Evolutionary conservation across 2,888 invertebrate genomes (phyloP).

Genomic region (Sceliomorpha sp.): DNA sequence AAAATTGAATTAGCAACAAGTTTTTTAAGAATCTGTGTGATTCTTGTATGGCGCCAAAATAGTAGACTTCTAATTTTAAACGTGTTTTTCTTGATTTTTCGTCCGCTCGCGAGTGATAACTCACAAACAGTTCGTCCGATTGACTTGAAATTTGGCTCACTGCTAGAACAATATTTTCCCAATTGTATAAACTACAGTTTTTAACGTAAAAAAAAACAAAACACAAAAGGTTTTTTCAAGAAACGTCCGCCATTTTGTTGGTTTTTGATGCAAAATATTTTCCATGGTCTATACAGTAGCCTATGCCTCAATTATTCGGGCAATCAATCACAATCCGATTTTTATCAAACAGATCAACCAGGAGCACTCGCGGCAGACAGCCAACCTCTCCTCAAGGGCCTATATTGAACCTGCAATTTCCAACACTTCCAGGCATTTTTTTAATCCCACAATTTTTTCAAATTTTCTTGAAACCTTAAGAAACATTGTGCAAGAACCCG

Average conservation of each 20-base stretch:
- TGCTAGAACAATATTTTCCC: no score
- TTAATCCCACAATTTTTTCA: background rate
- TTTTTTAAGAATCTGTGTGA: no score
- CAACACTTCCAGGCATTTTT: slow-evolving; percentile 1
- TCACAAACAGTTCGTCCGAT: no score
- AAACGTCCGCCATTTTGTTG: background rate
- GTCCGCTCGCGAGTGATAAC: no score
- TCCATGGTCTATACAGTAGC: background rate
- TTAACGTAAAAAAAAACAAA: background rate
- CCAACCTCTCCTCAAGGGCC: background rate
- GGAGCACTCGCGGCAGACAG: slow-evolving; percentile 1
- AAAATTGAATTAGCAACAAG: no score
- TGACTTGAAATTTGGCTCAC: no score
- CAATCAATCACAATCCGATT: background rate
- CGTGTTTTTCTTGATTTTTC: no score
- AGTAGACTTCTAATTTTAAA: no score
- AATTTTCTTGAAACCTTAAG: slow-evolving; percentile 1
- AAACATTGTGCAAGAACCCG: background rate
- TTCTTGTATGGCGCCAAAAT: no score
- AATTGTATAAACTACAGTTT: no score
- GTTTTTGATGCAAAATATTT: background rate
- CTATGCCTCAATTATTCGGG: background rate
- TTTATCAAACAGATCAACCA: background rate
- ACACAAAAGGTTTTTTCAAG: background rate
- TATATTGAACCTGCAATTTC: background rate